phyloP scores from a whole-genome alignment of 2,113 vertebrate genomes.

The Accipiter cooperii region DNA sequence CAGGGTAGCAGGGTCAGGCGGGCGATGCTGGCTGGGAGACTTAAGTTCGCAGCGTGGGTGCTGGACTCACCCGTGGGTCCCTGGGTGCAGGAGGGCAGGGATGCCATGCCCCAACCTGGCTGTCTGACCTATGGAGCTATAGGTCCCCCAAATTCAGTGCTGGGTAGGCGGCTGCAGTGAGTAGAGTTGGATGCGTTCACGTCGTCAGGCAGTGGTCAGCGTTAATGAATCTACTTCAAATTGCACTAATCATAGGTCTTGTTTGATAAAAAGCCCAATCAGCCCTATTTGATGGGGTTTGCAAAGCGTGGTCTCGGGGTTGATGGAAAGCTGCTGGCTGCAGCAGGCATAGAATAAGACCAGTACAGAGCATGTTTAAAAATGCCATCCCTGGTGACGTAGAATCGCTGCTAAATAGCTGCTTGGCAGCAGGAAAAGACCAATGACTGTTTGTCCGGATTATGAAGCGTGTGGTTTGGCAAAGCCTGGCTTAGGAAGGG shows the following conservation, averaged over 20 bases:
- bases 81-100: neutral
- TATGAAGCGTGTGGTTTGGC: neutral
- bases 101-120: neutral
- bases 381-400: neutral
- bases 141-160: neutral
- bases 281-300: neutral
- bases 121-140: neutral
- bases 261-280: accelerated
- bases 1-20: neutral
- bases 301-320: neutral
- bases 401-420: neutral
- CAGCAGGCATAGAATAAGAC: neutral
- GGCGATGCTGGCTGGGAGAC: neutral
- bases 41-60: accelerated
- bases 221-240: neutral
- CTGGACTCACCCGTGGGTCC: neutral
- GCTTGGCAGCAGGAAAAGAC: neutral
- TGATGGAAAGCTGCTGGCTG: neutral
- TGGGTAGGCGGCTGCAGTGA: neutral
- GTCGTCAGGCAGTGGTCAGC: neutral
- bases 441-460: neutral
- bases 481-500: neutral
- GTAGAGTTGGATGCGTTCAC: neutral
- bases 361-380: neutral
- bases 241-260: accelerated